Evolutionary conservation across 2,797 vertebrate genomes (phyloP).

Genomic region (Diglossa cyanea): DNA sequence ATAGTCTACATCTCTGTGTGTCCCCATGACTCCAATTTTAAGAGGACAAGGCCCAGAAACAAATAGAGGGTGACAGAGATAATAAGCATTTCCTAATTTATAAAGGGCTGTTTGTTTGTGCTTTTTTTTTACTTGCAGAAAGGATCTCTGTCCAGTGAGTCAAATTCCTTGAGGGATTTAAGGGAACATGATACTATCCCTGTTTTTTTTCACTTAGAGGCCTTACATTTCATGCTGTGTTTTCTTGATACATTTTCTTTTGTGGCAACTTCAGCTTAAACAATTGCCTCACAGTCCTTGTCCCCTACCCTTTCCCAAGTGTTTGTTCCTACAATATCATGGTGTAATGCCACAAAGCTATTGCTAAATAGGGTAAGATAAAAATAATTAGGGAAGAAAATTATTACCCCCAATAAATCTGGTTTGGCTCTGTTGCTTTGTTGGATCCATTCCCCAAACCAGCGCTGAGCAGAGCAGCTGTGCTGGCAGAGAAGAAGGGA

Average conservation of each 20-base stretch:
- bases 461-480: not conserved
- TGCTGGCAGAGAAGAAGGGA: not conserved
- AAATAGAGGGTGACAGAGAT: not conserved
- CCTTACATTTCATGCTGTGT: not conserved
- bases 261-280: not conserved
- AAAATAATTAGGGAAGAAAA: not conserved
- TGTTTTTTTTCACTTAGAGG: not conserved
- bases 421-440: not conserved
- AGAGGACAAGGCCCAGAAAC: not conserved
- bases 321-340: not conserved
- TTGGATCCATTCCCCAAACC: not conserved
- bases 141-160: not conserved
- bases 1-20: not conserved
- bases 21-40: not conserved
- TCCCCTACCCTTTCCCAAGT: not conserved
- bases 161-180: slow-evolving; percentile 36
- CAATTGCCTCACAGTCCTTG: not conserved
- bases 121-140: not conserved
- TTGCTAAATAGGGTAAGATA: not conserved
- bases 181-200: not conserved
- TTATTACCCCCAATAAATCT: fast-evolving
- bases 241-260: not conserved
- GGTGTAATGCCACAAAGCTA: not conserved
- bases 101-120: not conserved
- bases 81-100: slow-evolving; percentile 4